Evolutionary conservation across 1,140 invertebrate genomes (phyloP).

Genomic region (Scaptomyza pallida): DNA sequence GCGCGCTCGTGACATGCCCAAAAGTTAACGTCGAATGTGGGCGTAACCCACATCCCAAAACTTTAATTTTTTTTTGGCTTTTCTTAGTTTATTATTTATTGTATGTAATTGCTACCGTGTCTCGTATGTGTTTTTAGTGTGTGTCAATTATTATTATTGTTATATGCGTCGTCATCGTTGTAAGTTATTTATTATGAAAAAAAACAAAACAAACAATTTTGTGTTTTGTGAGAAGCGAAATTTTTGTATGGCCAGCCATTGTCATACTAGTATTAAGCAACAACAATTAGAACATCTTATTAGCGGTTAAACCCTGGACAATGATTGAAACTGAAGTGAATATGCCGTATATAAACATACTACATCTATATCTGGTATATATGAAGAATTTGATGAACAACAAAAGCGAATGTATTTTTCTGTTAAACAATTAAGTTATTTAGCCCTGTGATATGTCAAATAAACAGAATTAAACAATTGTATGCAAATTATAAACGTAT

Average conservation of each 20-base stretch:
- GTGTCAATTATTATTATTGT: slow-evolving; percentile 62
- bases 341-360: too few species aligned
- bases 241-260: slow-evolving; percentile 32
- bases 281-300: slow-evolving; percentile 28
- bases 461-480: slow-evolving; percentile 66
- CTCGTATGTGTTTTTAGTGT: slow-evolving; percentile 5
- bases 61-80: slow-evolving; percentile 53
- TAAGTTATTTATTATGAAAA: slow-evolving; percentile 70
- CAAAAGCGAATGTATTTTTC: slow-evolving; percentile 50
- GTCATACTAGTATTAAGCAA: slow-evolving; percentile 46
- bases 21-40: slow-evolving; percentile 61
- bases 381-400: slow-evolving; percentile 10
- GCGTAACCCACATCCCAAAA: neutral
- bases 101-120: slow-evolving; percentile 19
- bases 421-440: slow-evolving; percentile 77
- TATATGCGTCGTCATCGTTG: slow-evolving; percentile 50
- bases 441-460: slow-evolving; percentile 84
- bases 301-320: slow-evolving; percentile 40
- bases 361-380: slow-evolving; percentile 4
- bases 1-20: slow-evolving; percentile 85
- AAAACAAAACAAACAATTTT: slow-evolving; percentile 25
- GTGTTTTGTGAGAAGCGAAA: slow-evolving; percentile 36
- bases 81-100: slow-evolving; percentile 78
- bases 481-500: slow-evolving; percentile 32
- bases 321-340: slow-evolving; percentile 35